Evolutionary conservation across 2,113 vertebrate species (phyloP), one percentile per base, ranked within the genome.

Genomic region (Ginglymostoma cirratum): DNA sequence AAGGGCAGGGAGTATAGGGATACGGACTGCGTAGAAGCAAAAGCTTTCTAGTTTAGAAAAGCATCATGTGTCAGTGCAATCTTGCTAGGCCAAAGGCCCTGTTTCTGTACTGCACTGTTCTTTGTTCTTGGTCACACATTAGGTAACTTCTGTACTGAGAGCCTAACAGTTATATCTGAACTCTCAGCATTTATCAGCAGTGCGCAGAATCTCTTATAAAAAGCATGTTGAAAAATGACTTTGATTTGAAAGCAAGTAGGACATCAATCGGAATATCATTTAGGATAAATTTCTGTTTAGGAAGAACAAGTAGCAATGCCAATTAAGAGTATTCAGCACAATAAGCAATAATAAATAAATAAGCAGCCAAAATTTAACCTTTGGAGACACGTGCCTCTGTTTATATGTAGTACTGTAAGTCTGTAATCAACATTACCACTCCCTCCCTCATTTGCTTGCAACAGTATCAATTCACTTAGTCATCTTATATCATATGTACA

Each of bases 401-500:
- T 70, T 94, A n/a, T 90, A 90, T 90, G 83, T 92, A 14, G 7
- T n/a, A 8, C 34, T 66, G 30, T 93, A 90, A 61, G 21, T 10
- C 34, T 24, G 27, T 87, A 87, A 52, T 24, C n/a, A 38, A 93
- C 66, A 4, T 34, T 90, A 34, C 12, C 52, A 90, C 12, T 5
- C 90, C 66, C 34, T n/a, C 61, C 34, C 90, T 90, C 87, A 90
- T 90, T 90, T 90, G 87, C 61, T 52, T 61, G 30, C 61, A 52
- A 61, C 61, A 61, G 38, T 70, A 94, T 19, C 90, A 94, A 94
- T 94, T 65, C 67, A 67, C 34, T 67, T 27, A 94, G 17, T 94
- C 38, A 94, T 94, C n/a, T 38, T 45, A 27, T 42, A 72, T 72
- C 66, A 52, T 27, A 52, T 52, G 45, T 95, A 52, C 27, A 30